Evolutionary conservation across 2,888 invertebrate species (phyloP), one percentile per base, ranked within the genome.

Genomic region (Adela reaumurella): DNA sequence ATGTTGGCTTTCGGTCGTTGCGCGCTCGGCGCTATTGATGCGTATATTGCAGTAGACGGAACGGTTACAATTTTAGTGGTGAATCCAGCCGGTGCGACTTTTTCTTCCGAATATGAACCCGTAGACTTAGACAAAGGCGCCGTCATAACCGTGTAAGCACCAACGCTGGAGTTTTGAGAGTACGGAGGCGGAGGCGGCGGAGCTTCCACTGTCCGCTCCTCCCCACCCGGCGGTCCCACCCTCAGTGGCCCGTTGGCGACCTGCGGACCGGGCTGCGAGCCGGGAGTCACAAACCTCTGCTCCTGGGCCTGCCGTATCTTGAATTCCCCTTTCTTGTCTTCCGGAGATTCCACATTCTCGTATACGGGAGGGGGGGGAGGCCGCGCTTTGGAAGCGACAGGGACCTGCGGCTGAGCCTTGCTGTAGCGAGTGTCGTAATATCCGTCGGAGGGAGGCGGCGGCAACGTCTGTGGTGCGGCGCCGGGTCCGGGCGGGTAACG

Each of bases 391-490:
- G 69, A 65, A 54, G 83, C 83, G 17, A 84, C 81, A 50, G 90
- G 87, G 43, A 90, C 88, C 70, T 92, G 92, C 0, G 92, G 92
- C 62, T 92, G 91, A 8, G 92, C 92, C 64, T 90, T 89, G 54
- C 87, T 85, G 56, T 83, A 83, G 42, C 74, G 71, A n/a, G 79
- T 77, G 62, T 74, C 82, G 73, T 68, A 82, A 63, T 72, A 79
- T 1, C 73, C 73, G 57, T 73, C 74, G 5, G 79, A 61, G 55
- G 73, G 61, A 62, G 59, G 49, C 62, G 58, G 2, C 57, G 81
- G 62, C 4, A 6, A 8, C 4, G 24, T 24, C 56, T 74, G 61
- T 58, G 80, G 61, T 55, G 73, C 59, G 8, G 35, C 35, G 35
- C n/a, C 11, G 3, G 3, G 35, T 56, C 70, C 62, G 64, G 78